Percentiles rank a stretch among this genome's conserved stretches.
phyloP scores from a whole-genome alignment of 2,797 vertebrate genomes.

The Rhinella marina region DNA sequence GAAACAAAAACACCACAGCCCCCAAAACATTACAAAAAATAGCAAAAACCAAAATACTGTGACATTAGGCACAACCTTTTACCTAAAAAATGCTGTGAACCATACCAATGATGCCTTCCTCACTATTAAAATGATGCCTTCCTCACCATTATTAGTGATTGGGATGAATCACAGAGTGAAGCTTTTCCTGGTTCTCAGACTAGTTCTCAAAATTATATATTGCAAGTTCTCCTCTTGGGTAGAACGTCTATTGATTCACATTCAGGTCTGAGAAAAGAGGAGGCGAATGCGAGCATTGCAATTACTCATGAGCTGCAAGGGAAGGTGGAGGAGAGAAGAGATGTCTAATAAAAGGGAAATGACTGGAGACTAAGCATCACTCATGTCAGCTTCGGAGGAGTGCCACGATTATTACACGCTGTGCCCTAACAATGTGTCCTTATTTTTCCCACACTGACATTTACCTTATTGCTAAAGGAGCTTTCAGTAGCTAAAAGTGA shows the following conservation, averaged over 20 bases:
- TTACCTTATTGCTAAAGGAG: neutral
- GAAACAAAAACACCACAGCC: no score
- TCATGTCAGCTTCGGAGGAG: neutral
- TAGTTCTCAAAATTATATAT: neutral
- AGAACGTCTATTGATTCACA: neutral
- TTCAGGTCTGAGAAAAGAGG: slow-evolving; percentile 3
- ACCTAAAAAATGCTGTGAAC: no score
- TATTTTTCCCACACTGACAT: neutral
- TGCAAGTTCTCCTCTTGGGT: neutral
- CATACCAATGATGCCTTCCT: no score
- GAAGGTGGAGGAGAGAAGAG: slow-evolving; percentile 13
- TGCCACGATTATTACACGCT: neutral
- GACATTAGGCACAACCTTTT: no score
- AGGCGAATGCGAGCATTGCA: neutral
- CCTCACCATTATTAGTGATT: neutral
- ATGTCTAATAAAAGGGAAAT: slow-evolving; percentile 2
- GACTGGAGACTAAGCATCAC: no score
- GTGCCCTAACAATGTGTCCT: neutral
- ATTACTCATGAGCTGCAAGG: slow-evolving; percentile 2
- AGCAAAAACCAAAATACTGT: no score
- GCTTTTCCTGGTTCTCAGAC: neutral
- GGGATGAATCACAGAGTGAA: neutral
- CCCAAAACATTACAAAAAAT: no score
- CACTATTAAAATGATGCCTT: no score
- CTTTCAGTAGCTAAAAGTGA: neutral